A percentile compares a stretch with the other conserved stretches of the same genome.
These are phyloP conservation scores for Mionectes olivaceus DNA, from an alignment of 2,797 vertebrate genomes.

Conservation along the genomic window DNA sequence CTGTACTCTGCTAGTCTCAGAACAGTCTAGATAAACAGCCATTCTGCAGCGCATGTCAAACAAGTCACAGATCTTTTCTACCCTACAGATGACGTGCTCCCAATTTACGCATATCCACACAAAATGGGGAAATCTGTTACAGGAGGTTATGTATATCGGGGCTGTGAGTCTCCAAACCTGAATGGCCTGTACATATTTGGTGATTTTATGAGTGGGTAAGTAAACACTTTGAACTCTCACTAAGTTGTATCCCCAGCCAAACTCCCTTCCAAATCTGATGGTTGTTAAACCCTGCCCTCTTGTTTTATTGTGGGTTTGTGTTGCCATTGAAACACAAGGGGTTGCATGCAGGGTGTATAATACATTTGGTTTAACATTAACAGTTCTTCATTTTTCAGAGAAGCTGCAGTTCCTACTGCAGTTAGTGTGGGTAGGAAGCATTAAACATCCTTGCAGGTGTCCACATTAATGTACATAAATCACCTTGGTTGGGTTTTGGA, in stretches of 20 bases:
- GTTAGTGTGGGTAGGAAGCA: not conserved
- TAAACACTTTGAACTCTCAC: not conserved
- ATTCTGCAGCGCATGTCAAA: not conserved
- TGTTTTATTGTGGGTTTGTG: not conserved
- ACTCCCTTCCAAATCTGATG: not conserved
- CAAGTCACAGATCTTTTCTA: not conserved
- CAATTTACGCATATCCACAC: constrained; percentile 94
- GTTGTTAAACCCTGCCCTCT: not conserved
- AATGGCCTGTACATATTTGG: constrained; percentile 96
- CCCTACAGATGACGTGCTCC: constrained; percentile 88
- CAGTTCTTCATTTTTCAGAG: not conserved
- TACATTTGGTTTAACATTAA: not conserved
- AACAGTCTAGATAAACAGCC: not conserved
- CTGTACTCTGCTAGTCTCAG: not conserved
- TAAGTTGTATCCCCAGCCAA: not conserved
- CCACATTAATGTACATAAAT: not conserved
- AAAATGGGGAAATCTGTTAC: constrained; percentile 95
- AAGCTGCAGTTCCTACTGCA: not conserved
- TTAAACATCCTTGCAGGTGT: not conserved
- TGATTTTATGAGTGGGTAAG: constrained; percentile 98
- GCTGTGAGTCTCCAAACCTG: constrained; percentile 93
- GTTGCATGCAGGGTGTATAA: not conserved
- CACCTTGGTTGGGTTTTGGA: not conserved
- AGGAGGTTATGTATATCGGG: constrained; percentile 92
- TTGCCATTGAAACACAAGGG: not conserved